Evolutionary conservation across 1,140 invertebrate genomes (phyloP).

Genomic region (Oryctes rhinoceros): DNA sequence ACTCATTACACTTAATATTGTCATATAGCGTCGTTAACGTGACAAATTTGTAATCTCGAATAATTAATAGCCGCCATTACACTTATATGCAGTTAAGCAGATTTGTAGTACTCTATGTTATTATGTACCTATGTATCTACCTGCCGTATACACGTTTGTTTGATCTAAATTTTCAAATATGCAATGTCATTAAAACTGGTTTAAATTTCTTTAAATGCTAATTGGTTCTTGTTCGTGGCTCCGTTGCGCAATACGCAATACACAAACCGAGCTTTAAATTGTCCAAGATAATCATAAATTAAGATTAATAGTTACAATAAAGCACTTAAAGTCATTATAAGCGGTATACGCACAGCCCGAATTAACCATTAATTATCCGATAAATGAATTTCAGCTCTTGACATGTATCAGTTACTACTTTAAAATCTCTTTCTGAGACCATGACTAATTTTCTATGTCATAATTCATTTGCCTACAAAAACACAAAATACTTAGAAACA

Average conservation of each 20-base stretch:
- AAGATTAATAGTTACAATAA: slow-evolving; percentile 37
- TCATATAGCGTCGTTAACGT: neutral
- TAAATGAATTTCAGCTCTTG: neutral
- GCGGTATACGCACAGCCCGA: neutral
- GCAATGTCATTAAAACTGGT: slow-evolving; percentile 25
- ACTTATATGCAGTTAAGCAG: neutral
- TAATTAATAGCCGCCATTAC: neutral
- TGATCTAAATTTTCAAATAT: slow-evolving; percentile 23
- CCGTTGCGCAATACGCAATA: neutral
- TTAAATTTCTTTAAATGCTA: slow-evolving; percentile 17
- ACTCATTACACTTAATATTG: neutral
- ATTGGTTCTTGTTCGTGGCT: slow-evolving; percentile 20
- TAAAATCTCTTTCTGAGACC: neutral
- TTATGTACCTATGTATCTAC: neutral
- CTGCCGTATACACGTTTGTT: neutral
- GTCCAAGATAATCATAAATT: slow-evolving; percentile 26
- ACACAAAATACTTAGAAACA: no score
- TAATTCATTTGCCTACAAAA: no score
- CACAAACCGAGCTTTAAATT: neutral
- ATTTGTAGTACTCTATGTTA: neutral
- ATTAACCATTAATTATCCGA: slow-evolving; percentile 8
- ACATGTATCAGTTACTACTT: neutral
- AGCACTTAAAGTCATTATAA: neutral
- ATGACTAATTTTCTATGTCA: slow-evolving; percentile 3
- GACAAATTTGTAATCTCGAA: neutral